These are phyloP conservation scores for Ahaetulla prasina DNA, from an alignment of 2,113 vertebrate genomes.

Conservation along the genomic window DNA sequence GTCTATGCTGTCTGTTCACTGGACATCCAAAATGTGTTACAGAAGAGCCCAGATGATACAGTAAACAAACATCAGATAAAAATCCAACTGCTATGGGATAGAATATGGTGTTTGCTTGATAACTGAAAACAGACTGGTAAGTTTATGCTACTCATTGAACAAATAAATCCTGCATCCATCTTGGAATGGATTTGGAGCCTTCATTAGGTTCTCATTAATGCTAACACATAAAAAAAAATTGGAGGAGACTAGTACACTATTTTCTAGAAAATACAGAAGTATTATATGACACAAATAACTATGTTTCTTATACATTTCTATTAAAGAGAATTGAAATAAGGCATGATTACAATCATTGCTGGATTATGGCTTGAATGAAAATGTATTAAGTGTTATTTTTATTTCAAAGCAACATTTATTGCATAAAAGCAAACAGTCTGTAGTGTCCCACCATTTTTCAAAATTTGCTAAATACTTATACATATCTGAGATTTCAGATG, in stretches of 20 bases:
- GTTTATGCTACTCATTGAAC: not conserved
- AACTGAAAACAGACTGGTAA: not conserved
- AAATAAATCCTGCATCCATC: not conserved
- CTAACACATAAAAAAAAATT: not conserved
- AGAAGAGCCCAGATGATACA: not conserved
- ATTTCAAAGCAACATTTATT: conserved; percentile 3
- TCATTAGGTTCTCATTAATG: not conserved
- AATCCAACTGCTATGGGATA: not conserved
- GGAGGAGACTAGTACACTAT: not conserved
- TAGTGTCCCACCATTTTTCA: not conserved
- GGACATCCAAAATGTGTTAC: not conserved
- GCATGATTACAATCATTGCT: conserved; percentile 17
- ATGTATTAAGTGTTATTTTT: not conserved
- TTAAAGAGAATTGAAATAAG: not conserved
- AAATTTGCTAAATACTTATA: not conserved
- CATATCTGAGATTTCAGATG: not conserved
- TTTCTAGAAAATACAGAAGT: not conserved
- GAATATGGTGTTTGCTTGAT: not conserved
- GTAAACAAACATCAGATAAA: not conserved
- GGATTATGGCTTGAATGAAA: conserved; percentile 22
- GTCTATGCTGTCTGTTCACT: not conserved
- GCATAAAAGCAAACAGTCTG: not conserved
- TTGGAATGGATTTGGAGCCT: not conserved
- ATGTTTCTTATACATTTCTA: not conserved
- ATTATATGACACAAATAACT: not conserved